A percentile compares a stretch with the other conserved stretches of the same genome.
Conservation (phyloP, 1,140 invertebrate genomes). For the Cherax destructor region DNA sequence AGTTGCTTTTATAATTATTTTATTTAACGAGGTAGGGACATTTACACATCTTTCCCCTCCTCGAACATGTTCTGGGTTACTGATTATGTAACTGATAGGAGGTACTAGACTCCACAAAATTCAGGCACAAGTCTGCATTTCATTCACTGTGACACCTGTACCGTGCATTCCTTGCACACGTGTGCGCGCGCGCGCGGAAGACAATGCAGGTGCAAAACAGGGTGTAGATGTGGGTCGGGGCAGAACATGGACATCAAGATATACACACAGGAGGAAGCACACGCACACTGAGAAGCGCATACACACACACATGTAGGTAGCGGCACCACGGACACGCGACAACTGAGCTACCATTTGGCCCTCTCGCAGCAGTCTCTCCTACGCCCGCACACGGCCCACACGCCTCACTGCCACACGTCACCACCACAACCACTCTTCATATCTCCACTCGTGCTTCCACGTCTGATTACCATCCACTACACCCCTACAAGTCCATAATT, state of each 20-base stretch:
- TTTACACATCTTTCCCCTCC: too few relatives aligned
- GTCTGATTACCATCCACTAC: neutral
- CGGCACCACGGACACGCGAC: neutral
- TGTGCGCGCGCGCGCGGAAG: too few relatives aligned
- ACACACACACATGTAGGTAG: neutral
- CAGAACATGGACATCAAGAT: neutral
- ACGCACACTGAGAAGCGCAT: neutral
- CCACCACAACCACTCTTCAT: neutral
- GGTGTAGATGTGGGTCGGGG: neutral
- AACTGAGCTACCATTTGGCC: neutral
- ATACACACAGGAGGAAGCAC: neutral
- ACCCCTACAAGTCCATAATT: neutral
- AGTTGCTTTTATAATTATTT: too few relatives aligned
- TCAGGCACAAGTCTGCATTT: too few relatives aligned
- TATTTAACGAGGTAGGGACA: too few relatives aligned
- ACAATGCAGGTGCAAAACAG: too few relatives aligned
- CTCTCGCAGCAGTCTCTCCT: neutral
- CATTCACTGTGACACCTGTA: too few relatives aligned
- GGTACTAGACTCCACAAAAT: too few relatives aligned
- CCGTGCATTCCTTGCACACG: too few relatives aligned
- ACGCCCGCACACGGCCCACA: constrained; percentile 3
- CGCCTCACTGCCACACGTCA: neutral
- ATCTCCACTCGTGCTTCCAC: neutral
- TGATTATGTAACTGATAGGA: too few relatives aligned
- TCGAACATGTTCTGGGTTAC: too few relatives aligned